These are phyloP conservation scores for Poliocrania exsul DNA, from an alignment of 2,797 vertebrate genomes.

Conservation along the genomic window DNA sequence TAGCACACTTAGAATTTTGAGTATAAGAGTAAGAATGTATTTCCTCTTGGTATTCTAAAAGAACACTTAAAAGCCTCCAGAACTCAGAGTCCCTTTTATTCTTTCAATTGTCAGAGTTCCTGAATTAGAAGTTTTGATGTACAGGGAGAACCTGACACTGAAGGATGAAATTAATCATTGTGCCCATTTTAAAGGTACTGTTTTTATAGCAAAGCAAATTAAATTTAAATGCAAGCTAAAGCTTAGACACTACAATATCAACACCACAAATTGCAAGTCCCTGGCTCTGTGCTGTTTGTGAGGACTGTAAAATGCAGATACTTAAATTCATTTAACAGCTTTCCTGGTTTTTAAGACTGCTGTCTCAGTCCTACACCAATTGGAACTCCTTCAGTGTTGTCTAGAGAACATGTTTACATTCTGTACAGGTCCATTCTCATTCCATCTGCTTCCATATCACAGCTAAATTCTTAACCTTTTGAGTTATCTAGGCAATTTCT, in stretches of 20 bases:
- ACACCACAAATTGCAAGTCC: background rate
- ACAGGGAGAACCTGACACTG: background rate
- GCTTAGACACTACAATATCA: background rate
- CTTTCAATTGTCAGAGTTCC: background rate
- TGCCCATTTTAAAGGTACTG: background rate
- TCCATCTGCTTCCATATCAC: background rate
- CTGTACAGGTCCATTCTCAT: background rate
- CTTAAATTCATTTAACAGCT: background rate
- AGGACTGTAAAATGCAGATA: background rate
- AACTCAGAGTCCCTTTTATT: background rate
- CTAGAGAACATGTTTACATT: background rate
- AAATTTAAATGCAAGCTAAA: background rate
- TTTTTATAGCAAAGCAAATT: background rate
- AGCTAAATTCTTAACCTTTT: background rate
- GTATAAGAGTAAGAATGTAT: background rate
- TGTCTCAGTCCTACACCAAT: fast-evolving
- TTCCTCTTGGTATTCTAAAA: background rate
- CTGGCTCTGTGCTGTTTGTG: background rate
- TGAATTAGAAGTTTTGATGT: background rate
- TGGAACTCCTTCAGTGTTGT: background rate
- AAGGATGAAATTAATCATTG: background rate
- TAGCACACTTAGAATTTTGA: background rate
- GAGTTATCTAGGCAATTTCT: background rate
- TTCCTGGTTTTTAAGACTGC: background rate
- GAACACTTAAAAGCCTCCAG: background rate